A percentile compares a stretch with the other conserved stretches of the same genome.
These are phyloP conservation scores for Mimumesa dahlbomi DNA, from an alignment of 2,888 invertebrate genomes.

Conservation along the genomic window DNA sequence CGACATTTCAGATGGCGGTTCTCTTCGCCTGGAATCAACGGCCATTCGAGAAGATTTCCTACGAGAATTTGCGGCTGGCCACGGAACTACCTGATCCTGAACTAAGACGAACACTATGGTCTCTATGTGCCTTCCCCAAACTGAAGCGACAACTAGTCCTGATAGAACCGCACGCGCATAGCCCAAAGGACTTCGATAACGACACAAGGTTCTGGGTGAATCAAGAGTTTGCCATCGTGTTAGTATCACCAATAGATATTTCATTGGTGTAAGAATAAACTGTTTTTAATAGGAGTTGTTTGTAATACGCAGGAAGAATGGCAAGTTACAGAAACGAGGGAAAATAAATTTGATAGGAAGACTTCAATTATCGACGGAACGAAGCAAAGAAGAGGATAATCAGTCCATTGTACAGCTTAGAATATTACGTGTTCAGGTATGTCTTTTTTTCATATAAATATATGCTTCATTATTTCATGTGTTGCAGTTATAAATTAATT, in stretches of 20 bases:
- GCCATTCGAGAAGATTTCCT: slow-evolving; percentile 94
- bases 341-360: slow-evolving; percentile 98
- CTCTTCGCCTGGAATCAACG: slow-evolving; percentile 99
- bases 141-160: slow-evolving; percentile 94
- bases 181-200: slow-evolving; percentile 96
- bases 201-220: slow-evolving; percentile 97
- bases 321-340: slow-evolving; percentile 95
- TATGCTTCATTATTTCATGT: slow-evolving; percentile 9
- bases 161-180: slow-evolving; percentile 90
- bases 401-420: slow-evolving; percentile 98
- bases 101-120: slow-evolving; percentile 96
- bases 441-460: slow-evolving; percentile 1
- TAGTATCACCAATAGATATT: slow-evolving; percentile 71
- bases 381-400: slow-evolving; percentile 98
- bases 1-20: slow-evolving; percentile 99
- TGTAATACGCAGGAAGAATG: slow-evolving; percentile 91
- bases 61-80: slow-evolving; percentile 97
- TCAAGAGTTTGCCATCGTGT: slow-evolving; percentile 94
- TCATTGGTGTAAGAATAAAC: too few species aligned
- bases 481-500: slow-evolving; percentile 3
- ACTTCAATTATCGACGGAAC: slow-evolving; percentile 96
- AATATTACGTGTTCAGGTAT: slow-evolving; percentile 90
- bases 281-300: too few species aligned
- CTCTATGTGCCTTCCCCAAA: slow-evolving; percentile 97
- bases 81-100: slow-evolving; percentile 98